Evolutionary conservation across 1,140 invertebrate species (phyloP).

Genomic region (Neotoxoptera formosana): DNA sequence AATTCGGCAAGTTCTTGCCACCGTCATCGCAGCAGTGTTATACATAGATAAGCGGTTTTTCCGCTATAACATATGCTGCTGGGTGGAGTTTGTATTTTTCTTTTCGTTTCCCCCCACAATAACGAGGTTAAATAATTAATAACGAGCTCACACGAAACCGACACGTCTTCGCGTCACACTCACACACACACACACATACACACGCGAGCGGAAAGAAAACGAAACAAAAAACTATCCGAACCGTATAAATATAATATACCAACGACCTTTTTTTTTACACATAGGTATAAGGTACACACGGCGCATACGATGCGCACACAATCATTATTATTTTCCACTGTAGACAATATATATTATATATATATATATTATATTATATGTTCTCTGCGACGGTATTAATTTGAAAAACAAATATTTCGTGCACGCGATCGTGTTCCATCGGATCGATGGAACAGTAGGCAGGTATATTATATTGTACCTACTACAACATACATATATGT

Average conservation of each 20-base stretch:
- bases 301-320: background rate
- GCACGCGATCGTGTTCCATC: background rate
- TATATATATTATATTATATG: background rate
- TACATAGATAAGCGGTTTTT: background rate
- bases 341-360: background rate
- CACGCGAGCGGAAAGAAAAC: no score
- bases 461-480: no score
- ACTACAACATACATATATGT: no score
- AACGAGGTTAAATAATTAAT: background rate
- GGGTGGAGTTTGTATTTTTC: background rate
- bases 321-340: background rate
- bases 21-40: no score
- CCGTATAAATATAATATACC: background rate
- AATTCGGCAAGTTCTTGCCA: background rate
- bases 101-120: background rate
- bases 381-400: background rate
- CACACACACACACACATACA: no score
- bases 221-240: background rate
- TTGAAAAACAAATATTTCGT: constrained; percentile 45
- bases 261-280: background rate
- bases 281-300: background rate
- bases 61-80: rapidly evolving
- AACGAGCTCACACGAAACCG: background rate
- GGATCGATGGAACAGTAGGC: background rate
- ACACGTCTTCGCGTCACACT: background rate